Evolutionary conservation across 2,888 invertebrate genomes (phyloP).

Genomic region (Orthosia gracilis): DNA sequence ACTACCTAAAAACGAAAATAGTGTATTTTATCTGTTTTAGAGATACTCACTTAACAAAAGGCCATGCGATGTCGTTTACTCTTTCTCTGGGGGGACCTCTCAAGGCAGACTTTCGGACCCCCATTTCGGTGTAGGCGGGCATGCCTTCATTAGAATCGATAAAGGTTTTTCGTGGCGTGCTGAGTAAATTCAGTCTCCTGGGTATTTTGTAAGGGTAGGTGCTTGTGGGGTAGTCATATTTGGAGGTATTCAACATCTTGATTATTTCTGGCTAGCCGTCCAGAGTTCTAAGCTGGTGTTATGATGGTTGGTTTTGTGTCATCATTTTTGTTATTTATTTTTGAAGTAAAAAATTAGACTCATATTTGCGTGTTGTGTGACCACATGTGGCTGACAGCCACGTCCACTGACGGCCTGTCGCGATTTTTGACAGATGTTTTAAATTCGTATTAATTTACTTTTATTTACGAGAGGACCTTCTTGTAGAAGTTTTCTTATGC

Average conservation of each 20-base stretch:
- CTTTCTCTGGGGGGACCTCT: conserved; percentile 33
- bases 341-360: not conserved
- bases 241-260: conserved; percentile 25
- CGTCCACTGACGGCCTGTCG: not conserved
- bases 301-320: not conserved
- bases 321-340: conserved; percentile 34
- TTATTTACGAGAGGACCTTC: conserved; percentile 14
- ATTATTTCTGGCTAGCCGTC: conserved; percentile 24
- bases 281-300: conserved; percentile 7
- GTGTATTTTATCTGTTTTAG: not conserved
- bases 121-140: conserved; percentile 34
- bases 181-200: conserved; percentile 39
- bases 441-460: conserved; percentile 42
- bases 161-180: conserved; percentile 33
- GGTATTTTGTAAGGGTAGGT: conserved; percentile 50
- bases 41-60: conserved; percentile 40
- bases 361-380: conserved; percentile 16
- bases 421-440: conserved; percentile 16
- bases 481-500: not conserved
- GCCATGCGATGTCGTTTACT: conserved; percentile 52
- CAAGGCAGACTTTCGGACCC: conserved; percentile 48
- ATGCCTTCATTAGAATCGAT: conserved; percentile 50
- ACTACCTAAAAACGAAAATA: no score
- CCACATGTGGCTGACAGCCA: not conserved
- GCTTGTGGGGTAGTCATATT: conserved; percentile 33